phyloP scores from a whole-genome alignment of 2,888 invertebrate genomes.

The Sarcophaga carnaria region DNA sequence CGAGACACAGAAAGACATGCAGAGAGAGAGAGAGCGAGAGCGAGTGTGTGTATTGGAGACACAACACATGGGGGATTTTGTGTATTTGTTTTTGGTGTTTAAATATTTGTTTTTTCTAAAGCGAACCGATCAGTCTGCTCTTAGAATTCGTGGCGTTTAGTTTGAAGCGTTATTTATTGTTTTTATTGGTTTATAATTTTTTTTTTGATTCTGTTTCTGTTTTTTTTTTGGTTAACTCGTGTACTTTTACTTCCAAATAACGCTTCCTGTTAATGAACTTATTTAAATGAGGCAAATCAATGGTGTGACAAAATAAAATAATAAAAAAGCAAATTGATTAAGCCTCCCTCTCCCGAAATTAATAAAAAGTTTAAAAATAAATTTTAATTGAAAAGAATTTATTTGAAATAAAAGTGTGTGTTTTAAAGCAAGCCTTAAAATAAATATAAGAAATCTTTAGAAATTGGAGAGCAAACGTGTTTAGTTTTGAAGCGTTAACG shows the following conservation, averaged over 20 bases:
- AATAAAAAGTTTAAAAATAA: background rate
- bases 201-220: background rate
- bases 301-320: conserved; percentile 10
- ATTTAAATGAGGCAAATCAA: background rate
- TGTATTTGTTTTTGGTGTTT: conserved; percentile 25
- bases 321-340: background rate
- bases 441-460: background rate
- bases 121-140: conserved; percentile 70
- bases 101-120: conserved; percentile 45
- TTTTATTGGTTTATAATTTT: background rate
- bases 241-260: background rate
- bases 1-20: too few species aligned
- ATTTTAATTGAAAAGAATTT: background rate
- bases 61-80: background rate
- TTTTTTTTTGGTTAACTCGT: background rate
- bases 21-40: background rate
- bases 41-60: background rate
- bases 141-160: conserved; percentile 72
- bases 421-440: background rate
- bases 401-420: background rate
- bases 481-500: background rate
- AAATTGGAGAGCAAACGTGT: background rate
- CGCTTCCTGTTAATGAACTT: conserved; percentile 16
- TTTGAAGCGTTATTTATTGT: conserved; percentile 50
- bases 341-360: background rate